Base-by-base conservation (phyloP, 2,888 invertebrate genomes). In the Patella ulyssiponensis region DNA sequence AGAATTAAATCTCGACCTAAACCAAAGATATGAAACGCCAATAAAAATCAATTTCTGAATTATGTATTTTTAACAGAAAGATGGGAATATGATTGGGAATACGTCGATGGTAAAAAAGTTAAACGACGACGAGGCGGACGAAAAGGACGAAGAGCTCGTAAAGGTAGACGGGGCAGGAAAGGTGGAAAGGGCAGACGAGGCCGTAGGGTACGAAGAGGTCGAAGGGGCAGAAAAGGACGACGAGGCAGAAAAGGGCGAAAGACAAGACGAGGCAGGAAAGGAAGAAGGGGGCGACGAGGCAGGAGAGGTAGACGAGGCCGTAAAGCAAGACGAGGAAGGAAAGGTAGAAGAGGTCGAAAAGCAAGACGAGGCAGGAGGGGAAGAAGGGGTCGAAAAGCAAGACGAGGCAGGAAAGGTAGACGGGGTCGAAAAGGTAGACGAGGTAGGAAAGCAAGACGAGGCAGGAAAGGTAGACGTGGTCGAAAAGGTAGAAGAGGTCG, bases 51-150 rank as follows among this genome's bases (percentile, higher is more conserved):
- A 9, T 44, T 44, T 44, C 44, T 44, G 44, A 44, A 44, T 7
- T 44, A 44, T 44, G 9, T 44, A 44, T 44, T 44, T 44, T 4
- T 44, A 44, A 44, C 44, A 44, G 44, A 44, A 44, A 44, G 44
- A 7, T 44, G 44, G 44, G 64, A 64, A 64, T 64, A 64, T 64
- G 64, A 64, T 11, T 64, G 64, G 64, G 64, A 64, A 64, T 64
- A 64, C 23, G 20, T 64, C 11, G 64, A 64, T 64, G 64, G 20
- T 2, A 20, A n/a, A 20, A 23, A 14, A 2, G 64, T 20, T 12
- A n/a, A 23, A 27, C 23, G 23, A 4, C 1, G 11, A 3, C 7
- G 23, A 15, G 11, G 23, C 9, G 64, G 15, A 15, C 3, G n/a
- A 56, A 17, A 64, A 23, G 64, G 9, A 64, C 20, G 23, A 64